These are phyloP conservation scores for Illadopsis cleaveri DNA, from an alignment of 2,113 vertebrate genomes.

Conservation along the genomic window DNA sequence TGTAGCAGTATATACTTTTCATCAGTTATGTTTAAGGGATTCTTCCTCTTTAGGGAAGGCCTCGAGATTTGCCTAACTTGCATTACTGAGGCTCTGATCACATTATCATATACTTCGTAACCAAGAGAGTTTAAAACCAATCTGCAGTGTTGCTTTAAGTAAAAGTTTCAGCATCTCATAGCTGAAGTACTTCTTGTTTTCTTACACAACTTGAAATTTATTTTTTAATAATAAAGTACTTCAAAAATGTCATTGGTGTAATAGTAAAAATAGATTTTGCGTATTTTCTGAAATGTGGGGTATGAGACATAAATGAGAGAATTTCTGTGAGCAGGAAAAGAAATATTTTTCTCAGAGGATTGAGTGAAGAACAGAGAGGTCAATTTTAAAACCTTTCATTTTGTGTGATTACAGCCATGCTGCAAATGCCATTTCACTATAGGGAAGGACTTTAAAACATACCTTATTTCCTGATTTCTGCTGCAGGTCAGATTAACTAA, in stretches of 20 bases:
- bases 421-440: conserved; percentile 66
- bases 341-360: conserved; percentile 21
- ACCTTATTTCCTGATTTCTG: conserved; percentile 67
- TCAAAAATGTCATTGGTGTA: conserved; percentile 2
- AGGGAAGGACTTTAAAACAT: conserved; percentile 62
- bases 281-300: background rate
- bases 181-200: background rate
- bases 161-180: background rate
- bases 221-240: background rate
- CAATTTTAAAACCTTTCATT: conserved; percentile 67
- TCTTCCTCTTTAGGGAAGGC: background rate
- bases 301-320: background rate
- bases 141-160: background rate
- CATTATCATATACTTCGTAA: accelerated
- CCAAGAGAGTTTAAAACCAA: background rate
- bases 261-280: conserved; percentile 3
- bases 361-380: conserved; percentile 46
- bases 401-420: conserved; percentile 62
- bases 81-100: background rate
- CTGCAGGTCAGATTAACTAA: conserved; percentile 71
- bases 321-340: conserved; percentile 20
- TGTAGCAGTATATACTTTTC: background rate
- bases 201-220: background rate
- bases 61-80: background rate
- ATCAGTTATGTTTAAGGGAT: background rate